Conservation (phyloP, 2,888 invertebrate species). For the Heliconius sara region DNA sequence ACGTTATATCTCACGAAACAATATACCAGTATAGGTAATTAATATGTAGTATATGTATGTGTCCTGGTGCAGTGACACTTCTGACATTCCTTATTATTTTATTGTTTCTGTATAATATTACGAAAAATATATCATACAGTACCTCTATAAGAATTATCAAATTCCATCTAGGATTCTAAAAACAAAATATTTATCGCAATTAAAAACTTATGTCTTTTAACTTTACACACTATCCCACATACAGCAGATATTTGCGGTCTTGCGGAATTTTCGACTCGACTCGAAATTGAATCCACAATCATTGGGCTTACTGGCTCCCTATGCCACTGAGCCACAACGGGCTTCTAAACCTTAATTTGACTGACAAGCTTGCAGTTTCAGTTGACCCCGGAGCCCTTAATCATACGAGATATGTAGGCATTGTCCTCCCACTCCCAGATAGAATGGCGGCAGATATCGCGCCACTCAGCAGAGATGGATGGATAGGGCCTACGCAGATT, state of each 20-base stretch:
- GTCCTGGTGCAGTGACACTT: no score
- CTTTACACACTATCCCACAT: no score
- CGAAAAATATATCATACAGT: no score
- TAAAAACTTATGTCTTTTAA: no score
- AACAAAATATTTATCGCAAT: no score
- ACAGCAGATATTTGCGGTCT: no score
- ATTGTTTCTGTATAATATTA: no score
- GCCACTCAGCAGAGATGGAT: constrained; percentile 33
- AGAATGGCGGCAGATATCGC: constrained; percentile 30
- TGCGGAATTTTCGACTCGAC: no score
- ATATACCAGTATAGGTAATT: background rate
- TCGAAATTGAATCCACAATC: no score
- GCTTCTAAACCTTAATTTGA: constrained; percentile 4
- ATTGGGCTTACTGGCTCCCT: background rate
- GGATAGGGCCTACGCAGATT: constrained; percentile 35
- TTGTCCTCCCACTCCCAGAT: constrained; percentile 31
- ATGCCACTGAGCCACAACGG: background rate
- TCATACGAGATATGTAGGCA: constrained; percentile 33
- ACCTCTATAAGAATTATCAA: no score
- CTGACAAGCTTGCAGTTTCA: constrained; percentile 24
- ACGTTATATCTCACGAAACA: background rate
- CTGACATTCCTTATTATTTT: no score
- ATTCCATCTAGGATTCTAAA: no score
- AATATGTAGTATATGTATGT: background rate
- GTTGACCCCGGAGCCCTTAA: constrained; percentile 32